Conservation (phyloP, 2,888 invertebrate species). For the Thymelicus sylvestris region DNA sequence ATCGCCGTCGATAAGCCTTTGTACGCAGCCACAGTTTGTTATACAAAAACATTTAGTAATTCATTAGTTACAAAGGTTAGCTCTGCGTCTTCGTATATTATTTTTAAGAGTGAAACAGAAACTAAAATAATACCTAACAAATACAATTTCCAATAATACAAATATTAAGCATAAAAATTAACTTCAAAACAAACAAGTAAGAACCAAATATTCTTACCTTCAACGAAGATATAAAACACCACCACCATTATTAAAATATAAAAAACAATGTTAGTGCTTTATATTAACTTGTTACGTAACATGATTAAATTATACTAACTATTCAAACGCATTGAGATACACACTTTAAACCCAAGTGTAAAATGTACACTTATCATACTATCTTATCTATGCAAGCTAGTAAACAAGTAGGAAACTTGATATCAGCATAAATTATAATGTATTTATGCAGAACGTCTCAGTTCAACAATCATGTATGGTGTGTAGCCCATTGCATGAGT, state of each 20-base stretch:
- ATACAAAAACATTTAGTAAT: too few relatives aligned
- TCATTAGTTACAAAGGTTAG: too few relatives aligned
- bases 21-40: too few relatives aligned
- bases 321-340: background rate
- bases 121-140: too few relatives aligned
- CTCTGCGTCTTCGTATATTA: too few relatives aligned
- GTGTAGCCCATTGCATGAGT: background rate
- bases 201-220: conserved; percentile 27
- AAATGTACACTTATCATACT: background rate
- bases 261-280: conserved; percentile 11
- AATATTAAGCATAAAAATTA: background rate
- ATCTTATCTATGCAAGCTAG: conserved; percentile 2
- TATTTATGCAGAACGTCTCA: background rate
- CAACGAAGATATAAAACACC: conserved; percentile 20
- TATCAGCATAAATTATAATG: background rate
- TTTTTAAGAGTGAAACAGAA: too few relatives aligned
- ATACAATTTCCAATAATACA: too few relatives aligned
- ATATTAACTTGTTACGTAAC: background rate
- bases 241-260: conserved; percentile 33
- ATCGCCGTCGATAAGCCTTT: too few relatives aligned
- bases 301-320: too few relatives aligned
- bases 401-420: background rate
- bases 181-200: conserved; percentile 10
- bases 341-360: background rate
- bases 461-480: background rate